Percentiles rank a stretch among this genome's conserved stretches.
Conservation (phyloP, 2,888 invertebrate genomes). For the Nemotelus nigrinus region DNA sequence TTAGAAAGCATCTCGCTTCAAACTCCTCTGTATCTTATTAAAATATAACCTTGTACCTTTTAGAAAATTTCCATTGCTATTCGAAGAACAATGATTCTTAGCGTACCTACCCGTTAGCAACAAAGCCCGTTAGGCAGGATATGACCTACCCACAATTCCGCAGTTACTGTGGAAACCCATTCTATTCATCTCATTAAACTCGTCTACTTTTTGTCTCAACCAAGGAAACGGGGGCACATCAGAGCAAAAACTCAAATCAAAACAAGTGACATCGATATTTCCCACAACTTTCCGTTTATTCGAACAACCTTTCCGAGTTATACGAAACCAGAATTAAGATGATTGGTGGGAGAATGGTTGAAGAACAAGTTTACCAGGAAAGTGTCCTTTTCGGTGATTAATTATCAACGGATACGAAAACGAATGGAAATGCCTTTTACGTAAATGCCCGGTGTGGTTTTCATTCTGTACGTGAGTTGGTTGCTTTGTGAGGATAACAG, state of each 20-base stretch:
- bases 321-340: background rate
- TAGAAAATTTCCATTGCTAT: no score
- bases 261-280: conserved; percentile 7
- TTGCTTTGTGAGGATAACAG: conserved; percentile 18
- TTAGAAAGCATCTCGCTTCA: no score
- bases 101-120: no score
- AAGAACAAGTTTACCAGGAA: conserved; percentile 16
- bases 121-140: no score
- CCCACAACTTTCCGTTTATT: background rate
- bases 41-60: no score
- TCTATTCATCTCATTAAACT: no score
- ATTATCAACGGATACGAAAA: conserved; percentile 37
- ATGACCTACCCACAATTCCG: no score
- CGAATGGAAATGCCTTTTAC: conserved; percentile 32
- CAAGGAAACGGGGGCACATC: background rate
- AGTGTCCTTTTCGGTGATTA: conserved; percentile 38
- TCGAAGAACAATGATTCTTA: no score
- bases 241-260: conserved; percentile 5
- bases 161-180: no score
- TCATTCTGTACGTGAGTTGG: conserved; percentile 30
- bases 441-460: conserved; percentile 33
- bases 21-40: no score
- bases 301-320: background rate
- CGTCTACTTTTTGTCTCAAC: no score
- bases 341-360: conserved; percentile 14